Evolutionary conservation across 2,888 invertebrate species (phyloP), one percentile per base, ranked within the genome.

Genomic region (Folsomia candida): DNA sequence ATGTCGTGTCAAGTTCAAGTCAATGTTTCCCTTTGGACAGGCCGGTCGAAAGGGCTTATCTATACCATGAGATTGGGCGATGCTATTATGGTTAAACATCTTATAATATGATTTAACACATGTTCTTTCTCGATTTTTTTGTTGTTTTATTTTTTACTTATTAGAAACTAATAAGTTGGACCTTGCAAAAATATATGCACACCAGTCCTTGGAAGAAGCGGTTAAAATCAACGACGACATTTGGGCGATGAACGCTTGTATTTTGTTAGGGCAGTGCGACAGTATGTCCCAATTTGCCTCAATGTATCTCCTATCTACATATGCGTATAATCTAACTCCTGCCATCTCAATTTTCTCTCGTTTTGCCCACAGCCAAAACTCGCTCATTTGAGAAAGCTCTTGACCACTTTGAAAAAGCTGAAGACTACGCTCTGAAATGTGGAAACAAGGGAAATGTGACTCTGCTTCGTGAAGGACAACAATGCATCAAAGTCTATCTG

Each of bases 11-110:
- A n/a, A n/a, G n/a, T n/a, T n/a, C n/a, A n/a, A n/a, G n/a, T n/a
- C n/a, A n/a, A n/a, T n/a, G n/a, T n/a, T n/a, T n/a, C n/a, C n/a
- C n/a, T n/a, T n/a, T n/a, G n/a, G n/a, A n/a, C n/a, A n/a, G n/a
- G 26, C 77, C 82, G 0, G 72, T 84, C 47, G 84, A 84, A 74
- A 81, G 81, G 14, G 37, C 84, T 1, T 85, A 85, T 83, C 76
- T 84, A n/a, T 83, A 81, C 75, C 84, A 85, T 77, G 84, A 85
- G 78, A 83, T 85, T 58, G 84, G 84, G 18, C 80, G 84, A 29
- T 85, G 85, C 76, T 82, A 84, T 76, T 78, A 84, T 69, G 84
- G 37, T 37, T 9, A 37, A 37, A 37, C 4, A 37, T 37, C 37
- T 37, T 14, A 37, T 37, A 9, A 9, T 4, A 37, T 37, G 37